Evolutionary conservation across 2,113 vertebrate species (phyloP).

Genomic region (Ciconia maguari): DNA sequence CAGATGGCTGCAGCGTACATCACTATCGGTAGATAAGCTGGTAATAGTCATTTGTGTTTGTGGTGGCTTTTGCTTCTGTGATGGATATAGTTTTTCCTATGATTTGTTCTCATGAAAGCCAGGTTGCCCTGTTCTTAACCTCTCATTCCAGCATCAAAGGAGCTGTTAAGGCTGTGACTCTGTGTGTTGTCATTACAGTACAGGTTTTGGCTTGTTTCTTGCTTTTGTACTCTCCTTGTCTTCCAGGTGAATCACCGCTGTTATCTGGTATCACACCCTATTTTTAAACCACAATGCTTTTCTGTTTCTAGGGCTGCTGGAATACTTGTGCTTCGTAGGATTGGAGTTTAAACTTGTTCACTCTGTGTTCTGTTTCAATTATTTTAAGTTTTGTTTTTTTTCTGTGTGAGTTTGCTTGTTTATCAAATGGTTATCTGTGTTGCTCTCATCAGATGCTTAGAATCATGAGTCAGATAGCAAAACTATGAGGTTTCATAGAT

Average conservation of each 20-base stretch:
- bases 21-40: background rate
- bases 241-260: slow-evolving; percentile 51
- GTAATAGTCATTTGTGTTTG: background rate
- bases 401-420: background rate
- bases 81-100: background rate
- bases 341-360: background rate
- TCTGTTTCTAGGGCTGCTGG: background rate
- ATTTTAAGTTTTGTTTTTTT: background rate
- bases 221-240: slow-evolving; percentile 45
- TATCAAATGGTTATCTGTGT: background rate
- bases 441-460: background rate
- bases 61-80: background rate
- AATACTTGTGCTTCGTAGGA: background rate
- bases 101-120: background rate
- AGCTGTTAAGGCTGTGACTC: slow-evolving; percentile 34
- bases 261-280: slow-evolving; percentile 62
- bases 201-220: slow-evolving; percentile 53
- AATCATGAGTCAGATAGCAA: background rate
- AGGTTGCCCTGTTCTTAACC: slow-evolving; percentile 53
- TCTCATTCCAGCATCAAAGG: slow-evolving; percentile 11
- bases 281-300: slow-evolving; percentile 38
- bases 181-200: slow-evolving; percentile 11
- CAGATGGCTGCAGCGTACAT: background rate
- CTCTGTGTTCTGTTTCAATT: background rate
- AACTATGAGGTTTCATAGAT: background rate